Evolutionary conservation across 2,797 vertebrate genomes (phyloP), one percentile per base, ranked within the genome.

Genomic region (Cossypha dichroa): DNA sequence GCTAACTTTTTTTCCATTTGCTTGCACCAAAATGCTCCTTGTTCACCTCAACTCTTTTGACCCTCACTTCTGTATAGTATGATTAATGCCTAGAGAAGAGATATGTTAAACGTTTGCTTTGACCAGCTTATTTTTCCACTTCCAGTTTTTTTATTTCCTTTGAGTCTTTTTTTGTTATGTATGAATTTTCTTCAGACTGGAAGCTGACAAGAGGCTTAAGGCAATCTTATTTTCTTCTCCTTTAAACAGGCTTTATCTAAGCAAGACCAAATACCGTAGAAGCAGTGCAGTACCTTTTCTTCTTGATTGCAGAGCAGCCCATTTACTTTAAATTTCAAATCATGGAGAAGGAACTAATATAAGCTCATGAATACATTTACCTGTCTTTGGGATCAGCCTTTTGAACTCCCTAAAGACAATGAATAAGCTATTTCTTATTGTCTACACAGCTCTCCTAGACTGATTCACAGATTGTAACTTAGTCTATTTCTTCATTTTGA

Each of bases 181-280:
- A 90, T 92, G 59, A 93, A 95, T 95, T 92, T 59, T 6, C 43
- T 67, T 92, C 70, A 89, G 26, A 70, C n/a, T 93, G 84, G 56
- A 95, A 95, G 48, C 63, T 89, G 92, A 94, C 94, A 96, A 96
- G 59, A 96, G 48, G 80, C 60, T 97, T 97, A 88, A 86, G 64
- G 43, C 60, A 96, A 97, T 92, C 85, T 95, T 94, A 77, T 85
- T 87, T 87, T 52, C 38, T 74, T 13, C 45, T 7, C 13, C 16
- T 72, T 90, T 88, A 94, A 96, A 88, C 31, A 94, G 52, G 34
- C 51, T 97, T 97, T 96, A 97, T 95, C 93, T 95, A 80, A 78
- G 74, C 19, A 82, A 90, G 93, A 80, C 78, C 56, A 97, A 97
- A 96, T 94, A 77, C 25, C 69, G 54, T 7, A 84, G 41, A 51